phyloP scores from a whole-genome alignment of 2,113 vertebrate genomes.

The Euleptes europaea region DNA sequence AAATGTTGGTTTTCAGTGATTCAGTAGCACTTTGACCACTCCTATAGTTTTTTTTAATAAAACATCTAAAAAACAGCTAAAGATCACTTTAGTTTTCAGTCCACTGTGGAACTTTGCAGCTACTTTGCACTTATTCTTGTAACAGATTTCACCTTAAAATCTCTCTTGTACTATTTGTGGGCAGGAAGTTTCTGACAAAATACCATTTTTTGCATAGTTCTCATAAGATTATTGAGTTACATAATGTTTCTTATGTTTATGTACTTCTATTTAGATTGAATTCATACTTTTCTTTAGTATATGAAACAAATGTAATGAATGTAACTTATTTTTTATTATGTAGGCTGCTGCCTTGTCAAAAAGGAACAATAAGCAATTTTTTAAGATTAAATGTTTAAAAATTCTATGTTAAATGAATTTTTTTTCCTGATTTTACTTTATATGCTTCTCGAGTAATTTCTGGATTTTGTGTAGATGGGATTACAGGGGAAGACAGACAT shows the following conservation, averaged over 20 bases:
- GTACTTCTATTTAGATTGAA: neutral
- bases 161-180: slow-evolving; percentile 44
- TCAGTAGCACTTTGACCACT: slow-evolving; percentile 24
- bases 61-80: slow-evolving; percentile 23
- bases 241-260: neutral
- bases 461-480: neutral
- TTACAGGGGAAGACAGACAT: neutral
- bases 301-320: neutral
- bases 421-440: neutral
- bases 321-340: too few species aligned
- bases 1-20: slow-evolving; percentile 13
- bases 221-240: slow-evolving; percentile 11
- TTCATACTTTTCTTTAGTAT: neutral
- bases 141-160: slow-evolving; percentile 44
- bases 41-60: slow-evolving; percentile 9
- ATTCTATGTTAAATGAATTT: neutral
- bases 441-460: neutral
- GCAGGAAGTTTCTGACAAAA: neutral
- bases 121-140: slow-evolving; percentile 36
- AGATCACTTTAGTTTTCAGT: slow-evolving; percentile 31
- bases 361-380: neutral
- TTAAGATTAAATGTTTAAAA: neutral
- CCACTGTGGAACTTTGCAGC: slow-evolving; percentile 29
- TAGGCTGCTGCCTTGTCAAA: neutral
- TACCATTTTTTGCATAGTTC: slow-evolving; percentile 38